These are phyloP conservation scores for Drosophila fulvimacula DNA, from an alignment of 2,888 invertebrate genomes.

Conservation along the genomic window DNA sequence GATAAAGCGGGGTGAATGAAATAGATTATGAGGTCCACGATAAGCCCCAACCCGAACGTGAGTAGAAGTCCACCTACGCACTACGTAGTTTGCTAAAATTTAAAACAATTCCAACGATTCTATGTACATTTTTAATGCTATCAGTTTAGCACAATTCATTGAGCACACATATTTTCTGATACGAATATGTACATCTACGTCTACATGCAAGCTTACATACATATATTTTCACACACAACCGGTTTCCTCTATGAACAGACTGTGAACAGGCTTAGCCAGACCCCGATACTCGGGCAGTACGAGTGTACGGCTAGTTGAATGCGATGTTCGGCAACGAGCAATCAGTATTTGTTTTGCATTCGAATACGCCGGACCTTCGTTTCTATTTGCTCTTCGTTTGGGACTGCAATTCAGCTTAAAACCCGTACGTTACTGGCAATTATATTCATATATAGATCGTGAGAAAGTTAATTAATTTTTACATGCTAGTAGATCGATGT, in stretches of 20 bases:
- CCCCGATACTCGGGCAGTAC: slow-evolving; percentile 1
- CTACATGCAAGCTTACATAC: no score
- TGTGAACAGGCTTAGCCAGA: not conserved
- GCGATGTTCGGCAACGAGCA: slow-evolving; percentile 5
- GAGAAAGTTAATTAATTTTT: not conserved
- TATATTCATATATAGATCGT: not conserved
- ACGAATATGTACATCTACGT: not conserved
- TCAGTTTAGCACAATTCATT: slow-evolving; percentile 3
- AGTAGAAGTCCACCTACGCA: not conserved
- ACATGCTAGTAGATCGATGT: not conserved
- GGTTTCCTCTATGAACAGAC: slow-evolving; percentile 19
- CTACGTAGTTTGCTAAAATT: not conserved
- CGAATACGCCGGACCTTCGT: slow-evolving; percentile 26
- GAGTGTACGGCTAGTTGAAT: not conserved
- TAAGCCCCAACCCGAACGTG: not conserved
- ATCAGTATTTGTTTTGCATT: slow-evolving; percentile 38
- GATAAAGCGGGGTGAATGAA: slow-evolving; percentile 5
- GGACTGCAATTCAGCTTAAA: not conserved
- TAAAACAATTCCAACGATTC: not conserved
- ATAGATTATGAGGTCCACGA: not conserved
- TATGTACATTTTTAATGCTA: not conserved
- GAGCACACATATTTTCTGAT: not conserved
- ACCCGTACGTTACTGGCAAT: slow-evolving; percentile 10
- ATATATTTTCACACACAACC: slow-evolving; percentile 27
- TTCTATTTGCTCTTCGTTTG: not conserved